Percentiles rank a stretch among this genome's conserved stretches.
phyloP scores from a whole-genome alignment of 2,888 invertebrate genomes.

The Vandiemenella viatica region DNA sequence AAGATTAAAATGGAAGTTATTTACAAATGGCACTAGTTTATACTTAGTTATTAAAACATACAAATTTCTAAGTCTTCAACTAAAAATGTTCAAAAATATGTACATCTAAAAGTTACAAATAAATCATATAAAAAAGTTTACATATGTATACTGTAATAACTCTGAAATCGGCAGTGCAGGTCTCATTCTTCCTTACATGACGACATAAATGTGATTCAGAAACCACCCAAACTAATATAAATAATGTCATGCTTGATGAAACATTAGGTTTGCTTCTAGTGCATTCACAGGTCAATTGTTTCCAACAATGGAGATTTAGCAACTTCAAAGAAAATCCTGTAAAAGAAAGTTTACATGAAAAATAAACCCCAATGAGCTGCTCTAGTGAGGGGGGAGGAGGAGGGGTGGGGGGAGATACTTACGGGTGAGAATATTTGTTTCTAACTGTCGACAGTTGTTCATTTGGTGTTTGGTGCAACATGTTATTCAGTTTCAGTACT shows the following conservation, averaged over 20 bases:
- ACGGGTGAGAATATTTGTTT: constrained; percentile 87
- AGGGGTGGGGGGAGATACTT: constrained; percentile 23
- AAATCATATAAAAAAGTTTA: neutral
- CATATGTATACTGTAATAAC: too few species aligned
- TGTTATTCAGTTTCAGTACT: constrained; percentile 56
- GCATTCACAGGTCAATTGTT: neutral
- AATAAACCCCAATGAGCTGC: neutral
- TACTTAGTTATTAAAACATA: neutral
- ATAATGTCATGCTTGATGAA: too few species aligned
- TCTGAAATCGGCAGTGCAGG: too few species aligned
- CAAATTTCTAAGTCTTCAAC: neutral
- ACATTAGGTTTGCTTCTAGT: too few species aligned
- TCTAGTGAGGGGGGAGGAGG: neutral
- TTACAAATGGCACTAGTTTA: too few species aligned
- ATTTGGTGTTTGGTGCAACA: constrained; percentile 61
- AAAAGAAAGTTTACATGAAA: constrained; percentile 19
- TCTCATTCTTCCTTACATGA: too few species aligned
- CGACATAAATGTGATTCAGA: too few species aligned
- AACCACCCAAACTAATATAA: too few species aligned
- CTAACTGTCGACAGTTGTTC: constrained; percentile 70
- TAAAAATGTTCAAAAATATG: neutral
- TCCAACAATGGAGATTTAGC: constrained; percentile 57
- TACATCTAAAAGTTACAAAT: neutral
- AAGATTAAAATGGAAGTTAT: too few species aligned
- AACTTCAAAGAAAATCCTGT: constrained; percentile 76